These are phyloP conservation scores for Saccostrea echinata DNA, from an alignment of 1,140 invertebrate genomes.

Conservation along the genomic window DNA sequence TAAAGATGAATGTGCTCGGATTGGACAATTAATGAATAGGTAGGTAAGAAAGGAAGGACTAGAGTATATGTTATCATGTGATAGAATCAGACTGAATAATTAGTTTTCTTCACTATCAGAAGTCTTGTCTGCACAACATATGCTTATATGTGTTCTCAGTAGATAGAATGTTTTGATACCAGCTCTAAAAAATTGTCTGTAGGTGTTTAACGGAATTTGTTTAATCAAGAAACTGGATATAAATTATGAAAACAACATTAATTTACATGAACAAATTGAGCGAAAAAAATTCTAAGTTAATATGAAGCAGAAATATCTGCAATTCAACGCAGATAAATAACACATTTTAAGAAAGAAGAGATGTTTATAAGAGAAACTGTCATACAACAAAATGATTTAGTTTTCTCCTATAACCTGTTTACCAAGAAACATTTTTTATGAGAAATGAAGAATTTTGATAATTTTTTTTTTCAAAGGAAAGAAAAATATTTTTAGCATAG, in stretches of 20 bases:
- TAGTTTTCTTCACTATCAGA: neutral
- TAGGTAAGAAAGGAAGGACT: constrained; percentile 53
- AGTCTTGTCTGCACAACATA: neutral
- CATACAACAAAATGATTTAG: too few relatives aligned
- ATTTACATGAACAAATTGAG: neutral
- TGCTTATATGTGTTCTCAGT: constrained; percentile 2
- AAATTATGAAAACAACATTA: neutral
- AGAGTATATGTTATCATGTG: neutral
- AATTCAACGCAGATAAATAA: too few relatives aligned
- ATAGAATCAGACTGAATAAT: neutral
- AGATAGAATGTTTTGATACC: neutral
- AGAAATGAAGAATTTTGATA: too few relatives aligned
- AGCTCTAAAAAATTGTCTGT: neutral
- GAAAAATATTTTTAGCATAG: too few relatives aligned
- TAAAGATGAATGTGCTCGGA: constrained; percentile 90
- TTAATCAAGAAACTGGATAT: constrained; percentile 7
- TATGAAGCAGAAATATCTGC: too few relatives aligned
- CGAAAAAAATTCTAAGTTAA: too few relatives aligned
- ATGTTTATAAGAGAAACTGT: too few relatives aligned
- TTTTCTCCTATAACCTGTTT: too few relatives aligned
- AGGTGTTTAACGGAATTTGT: neutral
- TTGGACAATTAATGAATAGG: constrained; percentile 81
- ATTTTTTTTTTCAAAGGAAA: too few relatives aligned
- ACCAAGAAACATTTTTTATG: too few relatives aligned
- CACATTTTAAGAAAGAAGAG: too few relatives aligned